phyloP scores from a whole-genome alignment of 2,113 vertebrate genomes.

The Sorex araneus region DNA sequence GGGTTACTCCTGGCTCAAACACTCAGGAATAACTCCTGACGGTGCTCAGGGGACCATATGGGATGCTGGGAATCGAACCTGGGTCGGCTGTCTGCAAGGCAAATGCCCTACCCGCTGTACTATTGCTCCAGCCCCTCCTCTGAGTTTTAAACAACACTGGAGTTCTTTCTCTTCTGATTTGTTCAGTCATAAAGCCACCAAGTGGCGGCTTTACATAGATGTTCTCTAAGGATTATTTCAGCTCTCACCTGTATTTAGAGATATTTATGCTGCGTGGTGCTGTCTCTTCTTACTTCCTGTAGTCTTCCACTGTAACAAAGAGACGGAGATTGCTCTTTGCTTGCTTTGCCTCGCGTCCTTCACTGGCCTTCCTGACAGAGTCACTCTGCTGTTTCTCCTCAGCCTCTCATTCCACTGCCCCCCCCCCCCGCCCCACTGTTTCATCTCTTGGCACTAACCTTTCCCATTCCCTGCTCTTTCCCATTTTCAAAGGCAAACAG shows the following conservation, averaged over 20 bases:
- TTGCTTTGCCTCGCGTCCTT: neutral
- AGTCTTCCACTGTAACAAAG: neutral
- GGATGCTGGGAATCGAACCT: too few species aligned
- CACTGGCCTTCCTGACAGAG: neutral
- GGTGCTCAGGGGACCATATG: too few species aligned
- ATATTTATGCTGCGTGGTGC: neutral
- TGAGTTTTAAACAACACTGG: neutral
- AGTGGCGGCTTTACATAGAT: neutral
- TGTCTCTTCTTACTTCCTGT: conserved; percentile 29
- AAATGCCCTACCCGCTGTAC: too few species aligned
- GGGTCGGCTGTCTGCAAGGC: too few species aligned
- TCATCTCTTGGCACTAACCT: neutral
- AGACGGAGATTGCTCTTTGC: neutral
- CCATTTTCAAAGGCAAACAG: neutral
- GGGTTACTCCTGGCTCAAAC: too few species aligned
- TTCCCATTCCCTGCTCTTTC: neutral
- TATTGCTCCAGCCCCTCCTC: too few species aligned
- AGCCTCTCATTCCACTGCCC: too few species aligned
- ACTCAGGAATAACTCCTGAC: too few species aligned
- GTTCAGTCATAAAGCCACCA: neutral
- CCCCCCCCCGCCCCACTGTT: neutral
- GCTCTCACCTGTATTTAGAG: neutral
- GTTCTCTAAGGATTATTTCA: neutral
- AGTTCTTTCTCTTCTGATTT: neutral
- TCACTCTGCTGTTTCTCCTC: neutral